phyloP scores from a whole-genome alignment of 2,797 vertebrate genomes.

The Aldrovandia affinis region DNA sequence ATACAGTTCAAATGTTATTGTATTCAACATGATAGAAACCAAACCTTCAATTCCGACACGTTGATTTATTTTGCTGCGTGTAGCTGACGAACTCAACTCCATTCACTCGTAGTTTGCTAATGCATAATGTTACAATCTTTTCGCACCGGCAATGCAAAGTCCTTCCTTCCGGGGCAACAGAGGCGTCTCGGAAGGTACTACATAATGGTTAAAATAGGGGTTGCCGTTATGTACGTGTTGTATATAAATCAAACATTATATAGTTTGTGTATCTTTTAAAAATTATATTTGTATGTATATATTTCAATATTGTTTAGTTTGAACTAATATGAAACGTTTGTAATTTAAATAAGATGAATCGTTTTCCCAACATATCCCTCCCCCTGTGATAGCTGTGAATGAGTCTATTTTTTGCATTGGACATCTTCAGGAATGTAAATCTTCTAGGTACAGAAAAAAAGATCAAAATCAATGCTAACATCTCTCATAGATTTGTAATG shows the following conservation, averaged over 20 bases:
- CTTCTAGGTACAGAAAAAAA: no score
- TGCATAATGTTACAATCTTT: slow-evolving; percentile 40
- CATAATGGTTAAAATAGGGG: not conserved
- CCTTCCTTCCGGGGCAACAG: slow-evolving; percentile 48
- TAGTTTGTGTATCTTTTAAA: not conserved
- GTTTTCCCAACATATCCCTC: not conserved
- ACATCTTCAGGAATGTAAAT: no score
- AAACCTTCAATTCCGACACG: slow-evolving; percentile 36
- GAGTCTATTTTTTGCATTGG: not conserved
- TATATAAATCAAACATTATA: not conserved
- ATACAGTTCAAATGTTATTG: not conserved
- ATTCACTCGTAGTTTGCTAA: slow-evolving; percentile 17
- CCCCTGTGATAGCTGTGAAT: slow-evolving; percentile 18
- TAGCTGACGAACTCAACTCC: slow-evolving; percentile 17
- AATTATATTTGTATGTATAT: no score
- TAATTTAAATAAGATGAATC: not conserved
- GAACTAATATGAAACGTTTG: not conserved
- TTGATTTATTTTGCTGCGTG: slow-evolving; percentile 20
- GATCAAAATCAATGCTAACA: no score
- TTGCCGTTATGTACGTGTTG: not conserved
- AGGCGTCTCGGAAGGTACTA: slow-evolving; percentile 19
- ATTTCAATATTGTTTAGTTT: not conserved
- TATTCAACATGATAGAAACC: not conserved
- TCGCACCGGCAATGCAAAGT: slow-evolving; percentile 35
- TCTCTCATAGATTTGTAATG: no score